Conservation (phyloP, 2,888 invertebrate genomes). For the Diaperis boleti region DNA sequence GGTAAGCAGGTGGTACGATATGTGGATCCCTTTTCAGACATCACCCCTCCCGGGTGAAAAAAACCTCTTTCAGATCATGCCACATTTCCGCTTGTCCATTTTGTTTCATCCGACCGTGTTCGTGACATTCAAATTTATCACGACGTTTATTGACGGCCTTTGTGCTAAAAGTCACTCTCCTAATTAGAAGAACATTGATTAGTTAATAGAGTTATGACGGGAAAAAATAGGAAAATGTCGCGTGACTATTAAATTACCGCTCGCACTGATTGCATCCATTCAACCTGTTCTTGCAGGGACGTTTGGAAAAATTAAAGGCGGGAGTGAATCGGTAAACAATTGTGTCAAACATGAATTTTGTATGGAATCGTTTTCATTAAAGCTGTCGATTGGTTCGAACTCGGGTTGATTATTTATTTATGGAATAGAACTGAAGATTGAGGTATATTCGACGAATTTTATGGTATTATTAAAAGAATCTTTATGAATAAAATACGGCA, state of each 20-base stretch:
- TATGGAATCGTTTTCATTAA: slow-evolving; percentile 3
- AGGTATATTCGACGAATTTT: slow-evolving; percentile 16
- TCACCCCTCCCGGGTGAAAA: slow-evolving; percentile 10
- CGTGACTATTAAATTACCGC: slow-evolving; percentile 16
- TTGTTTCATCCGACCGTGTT: slow-evolving; percentile 8
- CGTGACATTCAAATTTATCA: slow-evolving; percentile 23
- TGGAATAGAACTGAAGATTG: not conserved
- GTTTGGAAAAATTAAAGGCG: slow-evolving; percentile 2
- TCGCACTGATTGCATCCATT: slow-evolving; percentile 14
- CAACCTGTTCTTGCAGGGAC: not conserved
- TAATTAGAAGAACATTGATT: slow-evolving; percentile 34
- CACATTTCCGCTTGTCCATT: slow-evolving; percentile 25
- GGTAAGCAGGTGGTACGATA: slow-evolving; percentile 32
- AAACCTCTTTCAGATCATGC: slow-evolving; percentile 13
- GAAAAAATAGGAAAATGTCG: slow-evolving; percentile 12
- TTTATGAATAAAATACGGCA: slow-evolving; percentile 28
- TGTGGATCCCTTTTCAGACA: no score
- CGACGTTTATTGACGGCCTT: slow-evolving; percentile 13
- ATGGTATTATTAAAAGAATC: slow-evolving; percentile 25
- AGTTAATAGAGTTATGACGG: slow-evolving; percentile 21
- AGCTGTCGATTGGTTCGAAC: not conserved
- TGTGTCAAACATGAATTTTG: slow-evolving; percentile 14
- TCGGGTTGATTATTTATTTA: slow-evolving; percentile 16
- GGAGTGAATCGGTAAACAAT: slow-evolving; percentile 6
- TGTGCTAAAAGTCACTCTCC: slow-evolving; percentile 13